phyloP scores from a whole-genome alignment of 1,140 invertebrate genomes.

The Drosophila littoralis region DNA sequence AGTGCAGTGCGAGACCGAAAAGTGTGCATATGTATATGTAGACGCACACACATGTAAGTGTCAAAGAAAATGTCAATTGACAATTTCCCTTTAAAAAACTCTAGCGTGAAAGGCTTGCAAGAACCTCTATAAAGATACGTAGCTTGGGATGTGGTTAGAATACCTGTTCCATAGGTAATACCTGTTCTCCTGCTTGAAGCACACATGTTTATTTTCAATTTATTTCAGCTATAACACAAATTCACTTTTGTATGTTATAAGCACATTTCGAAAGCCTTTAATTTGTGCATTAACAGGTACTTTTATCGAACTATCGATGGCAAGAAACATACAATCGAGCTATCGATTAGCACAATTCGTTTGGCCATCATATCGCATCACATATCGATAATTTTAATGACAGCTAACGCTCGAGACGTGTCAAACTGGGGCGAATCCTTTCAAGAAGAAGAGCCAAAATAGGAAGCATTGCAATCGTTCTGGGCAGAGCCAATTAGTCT shows the following conservation, averaged over 20 bases:
- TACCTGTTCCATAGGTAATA: background rate
- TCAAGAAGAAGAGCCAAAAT: background rate
- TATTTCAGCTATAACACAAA: background rate
- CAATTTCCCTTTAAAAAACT: background rate
- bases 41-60: conserved; percentile 21
- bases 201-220: background rate
- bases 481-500: too few relatives aligned
- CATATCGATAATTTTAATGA: background rate
- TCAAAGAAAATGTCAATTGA: background rate
- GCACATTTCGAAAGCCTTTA: background rate
- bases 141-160: background rate
- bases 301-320: background rate
- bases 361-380: background rate
- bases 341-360: background rate
- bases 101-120: background rate
- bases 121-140: background rate
- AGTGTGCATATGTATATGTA: conserved; percentile 31
- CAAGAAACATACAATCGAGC: too few relatives aligned
- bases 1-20: conserved; percentile 54
- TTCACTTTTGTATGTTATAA: background rate
- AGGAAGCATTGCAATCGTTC: too few relatives aligned
- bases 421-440: background rate
- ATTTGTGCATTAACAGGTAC: background rate
- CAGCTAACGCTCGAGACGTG: background rate
- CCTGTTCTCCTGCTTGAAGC: background rate